Percentiles rank a stretch among this genome's conserved stretches.
These are phyloP conservation scores for Lucifuga dentata DNA, from an alignment of 2,113 vertebrate genomes.

Conservation along the genomic window DNA sequence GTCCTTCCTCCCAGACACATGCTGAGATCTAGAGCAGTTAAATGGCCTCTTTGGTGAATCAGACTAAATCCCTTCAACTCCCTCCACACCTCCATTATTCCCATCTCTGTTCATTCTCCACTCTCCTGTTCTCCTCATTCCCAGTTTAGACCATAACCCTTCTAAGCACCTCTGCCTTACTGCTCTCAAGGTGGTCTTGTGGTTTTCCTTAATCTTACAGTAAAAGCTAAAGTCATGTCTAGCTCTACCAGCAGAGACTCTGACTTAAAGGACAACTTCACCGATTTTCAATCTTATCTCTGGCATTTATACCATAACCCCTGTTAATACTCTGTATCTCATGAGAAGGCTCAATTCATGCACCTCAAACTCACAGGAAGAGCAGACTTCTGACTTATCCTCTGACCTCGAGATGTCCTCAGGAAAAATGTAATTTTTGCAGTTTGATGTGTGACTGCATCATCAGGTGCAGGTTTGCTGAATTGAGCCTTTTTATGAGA, in stretches of 20 bases:
- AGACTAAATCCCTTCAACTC: conserved; percentile 55
- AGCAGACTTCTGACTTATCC: too few relatives aligned
- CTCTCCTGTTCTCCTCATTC: conserved; percentile 6
- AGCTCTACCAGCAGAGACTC: conserved; percentile 12
- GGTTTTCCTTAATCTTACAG: conserved; percentile 28
- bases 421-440: not conserved
- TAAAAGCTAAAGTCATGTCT: not conserved
- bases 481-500: not conserved
- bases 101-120: conserved; percentile 19
- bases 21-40: conserved; percentile 65
- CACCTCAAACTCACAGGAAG: too few relatives aligned
- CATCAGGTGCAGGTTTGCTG: not conserved
- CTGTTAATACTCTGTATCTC: too few relatives aligned
- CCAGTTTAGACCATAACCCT: conserved; percentile 24
- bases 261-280: too few relatives aligned
- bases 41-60: conserved; percentile 66
- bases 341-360: too few relatives aligned
- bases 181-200: conserved; percentile 9
- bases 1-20: conserved; percentile 56
- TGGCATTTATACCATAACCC: too few relatives aligned
- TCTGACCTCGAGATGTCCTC: too few relatives aligned
- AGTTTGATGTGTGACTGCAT: not conserved
- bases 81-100: conserved; percentile 27
- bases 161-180: conserved; percentile 8
- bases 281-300: too few relatives aligned